Evolutionary conservation across 2,888 invertebrate genomes (phyloP).

Genomic region (Nymphalis urticae): DNA sequence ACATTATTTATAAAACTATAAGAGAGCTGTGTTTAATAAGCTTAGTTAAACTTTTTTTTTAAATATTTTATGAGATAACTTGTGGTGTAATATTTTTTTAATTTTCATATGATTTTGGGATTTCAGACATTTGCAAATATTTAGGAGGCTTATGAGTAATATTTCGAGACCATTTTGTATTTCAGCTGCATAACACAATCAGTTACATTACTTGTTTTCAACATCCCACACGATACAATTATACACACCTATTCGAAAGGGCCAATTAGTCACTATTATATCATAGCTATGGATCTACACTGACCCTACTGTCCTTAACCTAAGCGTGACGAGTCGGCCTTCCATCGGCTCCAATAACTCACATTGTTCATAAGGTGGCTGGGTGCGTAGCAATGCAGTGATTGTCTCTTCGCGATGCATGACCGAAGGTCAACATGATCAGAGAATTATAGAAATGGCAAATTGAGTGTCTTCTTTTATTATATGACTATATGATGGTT

Average conservation of each 20-base stretch:
- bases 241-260: constrained; percentile 19
- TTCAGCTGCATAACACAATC: not conserved
- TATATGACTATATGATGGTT: too few relatives aligned
- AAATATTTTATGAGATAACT: too few relatives aligned
- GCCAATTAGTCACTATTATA: constrained; percentile 30
- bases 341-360: constrained; percentile 69
- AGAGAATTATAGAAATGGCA: constrained; percentile 4
- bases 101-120: too few relatives aligned
- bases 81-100: too few relatives aligned
- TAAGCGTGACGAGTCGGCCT: constrained; percentile 80
- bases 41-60: too few relatives aligned
- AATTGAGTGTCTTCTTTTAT: not conserved
- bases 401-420: constrained; percentile 77
- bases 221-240: not conserved
- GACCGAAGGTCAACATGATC: constrained; percentile 57
- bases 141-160: too few relatives aligned
- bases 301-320: constrained; percentile 75
- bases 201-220: not conserved
- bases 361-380: constrained; percentile 60
- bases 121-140: too few relatives aligned
- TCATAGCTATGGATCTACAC: constrained; percentile 34
- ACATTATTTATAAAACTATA: too few relatives aligned
- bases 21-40: too few relatives aligned
- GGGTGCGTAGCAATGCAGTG: constrained; percentile 80
- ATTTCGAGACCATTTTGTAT: not conserved